Evolutionary conservation across 1,140 invertebrate species (phyloP).

Genomic region (Globodera ellingtonae): DNA sequence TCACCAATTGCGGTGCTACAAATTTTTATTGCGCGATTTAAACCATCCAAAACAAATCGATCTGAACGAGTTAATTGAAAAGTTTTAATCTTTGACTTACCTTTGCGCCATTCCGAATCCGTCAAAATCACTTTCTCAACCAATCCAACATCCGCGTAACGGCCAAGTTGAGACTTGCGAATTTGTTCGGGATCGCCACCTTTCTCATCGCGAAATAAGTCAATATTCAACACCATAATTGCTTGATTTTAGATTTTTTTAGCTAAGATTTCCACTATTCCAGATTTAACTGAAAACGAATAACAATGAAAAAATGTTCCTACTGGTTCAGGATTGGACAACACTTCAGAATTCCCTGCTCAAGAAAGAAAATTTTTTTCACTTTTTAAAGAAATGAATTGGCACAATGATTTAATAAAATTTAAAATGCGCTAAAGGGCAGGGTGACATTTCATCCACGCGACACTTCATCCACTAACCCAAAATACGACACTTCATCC

Average conservation of each 20-base stretch:
- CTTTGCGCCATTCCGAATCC: slow-evolving; percentile 85
- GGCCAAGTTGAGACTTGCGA: slow-evolving; percentile 84
- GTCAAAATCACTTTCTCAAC: slow-evolving; percentile 88
- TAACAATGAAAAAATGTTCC: too few species aligned
- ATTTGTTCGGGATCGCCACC: slow-evolving; percentile 87
- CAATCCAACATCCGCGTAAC: slow-evolving; percentile 87
- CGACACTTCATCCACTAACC: too few species aligned
- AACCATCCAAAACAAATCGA: slow-evolving; percentile 74
- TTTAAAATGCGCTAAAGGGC: too few species aligned
- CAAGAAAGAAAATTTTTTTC: too few species aligned
- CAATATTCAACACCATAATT: slow-evolving; percentile 93
- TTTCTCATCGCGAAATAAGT: slow-evolving; percentile 92
- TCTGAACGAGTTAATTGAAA: slow-evolving; percentile 30
- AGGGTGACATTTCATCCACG: too few species aligned
- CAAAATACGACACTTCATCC: too few species aligned
- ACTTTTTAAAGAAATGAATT: too few species aligned
- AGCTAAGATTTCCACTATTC: not conserved
- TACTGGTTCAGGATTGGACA: too few species aligned
- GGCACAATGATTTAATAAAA: too few species aligned
- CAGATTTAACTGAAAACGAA: too few species aligned
- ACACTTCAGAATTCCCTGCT: not conserved
- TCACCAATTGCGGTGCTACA: slow-evolving; percentile 83
- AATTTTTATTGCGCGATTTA: slow-evolving; percentile 92
- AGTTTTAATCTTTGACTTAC: slow-evolving; percentile 62
- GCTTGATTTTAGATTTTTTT: too few species aligned